phyloP scores from a whole-genome alignment of 2,113 vertebrate genomes.

The Plecturocebus donacophilus region DNA sequence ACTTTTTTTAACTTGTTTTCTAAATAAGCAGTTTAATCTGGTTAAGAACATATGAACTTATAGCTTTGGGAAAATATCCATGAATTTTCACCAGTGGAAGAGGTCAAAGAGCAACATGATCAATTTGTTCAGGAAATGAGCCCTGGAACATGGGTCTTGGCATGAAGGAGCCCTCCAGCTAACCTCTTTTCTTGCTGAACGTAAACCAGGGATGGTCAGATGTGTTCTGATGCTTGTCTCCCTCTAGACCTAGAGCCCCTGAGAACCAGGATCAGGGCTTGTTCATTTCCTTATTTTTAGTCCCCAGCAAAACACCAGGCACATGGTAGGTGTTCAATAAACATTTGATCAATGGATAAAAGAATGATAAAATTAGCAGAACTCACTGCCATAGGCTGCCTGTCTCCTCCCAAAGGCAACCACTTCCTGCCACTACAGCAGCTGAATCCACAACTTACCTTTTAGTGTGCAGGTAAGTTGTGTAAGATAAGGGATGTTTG shows the following conservation, averaged over 20 bases:
- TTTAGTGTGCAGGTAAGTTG: not conserved
- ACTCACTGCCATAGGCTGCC: not conserved
- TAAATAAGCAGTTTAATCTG: not conserved
- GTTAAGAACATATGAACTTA: constrained; percentile 20
- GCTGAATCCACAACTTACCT: not conserved
- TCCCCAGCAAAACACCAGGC: not conserved
- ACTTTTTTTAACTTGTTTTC: constrained; percentile 1
- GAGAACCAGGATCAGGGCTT: not conserved
- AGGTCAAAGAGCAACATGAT: not conserved
- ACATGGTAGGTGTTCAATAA: not conserved
- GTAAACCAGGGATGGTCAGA: not conserved
- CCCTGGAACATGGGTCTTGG: not conserved
- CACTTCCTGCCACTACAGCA: not conserved
- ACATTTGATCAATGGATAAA: not conserved
- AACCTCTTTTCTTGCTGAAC: not conserved
- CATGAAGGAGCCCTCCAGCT: not conserved
- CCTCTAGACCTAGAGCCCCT: not conserved
- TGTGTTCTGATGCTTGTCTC: not conserved
- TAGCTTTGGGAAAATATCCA: not conserved
- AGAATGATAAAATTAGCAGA: not conserved
- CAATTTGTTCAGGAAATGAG: not conserved
- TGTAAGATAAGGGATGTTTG: not conserved
- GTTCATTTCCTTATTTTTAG: not conserved
- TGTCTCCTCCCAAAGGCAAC: not conserved
- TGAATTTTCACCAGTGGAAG: not conserved